These are phyloP conservation scores for Ptyas mucosa DNA, from an alignment of 2,113 vertebrate genomes.

Conservation along the genomic window DNA sequence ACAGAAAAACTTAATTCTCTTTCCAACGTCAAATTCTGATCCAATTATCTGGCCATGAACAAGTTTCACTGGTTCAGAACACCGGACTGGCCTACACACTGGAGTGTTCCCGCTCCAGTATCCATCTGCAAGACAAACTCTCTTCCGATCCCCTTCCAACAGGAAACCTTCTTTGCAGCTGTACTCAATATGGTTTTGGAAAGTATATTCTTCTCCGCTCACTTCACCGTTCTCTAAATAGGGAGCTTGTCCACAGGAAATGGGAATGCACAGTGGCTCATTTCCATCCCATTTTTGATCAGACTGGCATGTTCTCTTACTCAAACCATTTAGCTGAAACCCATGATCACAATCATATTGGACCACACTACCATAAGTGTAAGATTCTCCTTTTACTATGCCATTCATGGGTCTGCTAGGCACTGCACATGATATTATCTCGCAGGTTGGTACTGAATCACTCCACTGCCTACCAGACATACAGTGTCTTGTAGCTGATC, in stretches of 20 bases:
- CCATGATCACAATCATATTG: conserved; percentile 82
- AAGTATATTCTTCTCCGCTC: conserved; percentile 75
- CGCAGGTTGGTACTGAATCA: conserved; percentile 74
- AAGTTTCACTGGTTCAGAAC: conserved; percentile 68
- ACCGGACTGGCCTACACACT: conserved; percentile 74
- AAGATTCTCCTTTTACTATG: conserved; percentile 69
- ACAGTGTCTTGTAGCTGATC: conserved; percentile 78
- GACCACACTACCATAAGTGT: conserved; percentile 71
- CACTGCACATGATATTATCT: conserved; percentile 70
- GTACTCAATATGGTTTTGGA: conserved; percentile 72
- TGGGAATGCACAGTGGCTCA: conserved; percentile 79
- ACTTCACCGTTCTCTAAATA: conserved; percentile 69
- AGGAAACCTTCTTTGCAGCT: conserved; percentile 80
- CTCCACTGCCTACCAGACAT: conserved; percentile 84
- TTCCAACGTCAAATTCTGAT: conserved; percentile 76
- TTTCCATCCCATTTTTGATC: conserved; percentile 79
- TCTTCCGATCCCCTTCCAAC: conserved; percentile 73
- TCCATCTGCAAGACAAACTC: conserved; percentile 82
- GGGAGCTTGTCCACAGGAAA: conserved; percentile 80
- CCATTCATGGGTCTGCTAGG: conserved; percentile 76
- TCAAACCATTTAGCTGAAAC: conserved; percentile 76
- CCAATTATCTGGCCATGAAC: conserved; percentile 72
- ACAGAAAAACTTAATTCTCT: conserved; percentile 80
- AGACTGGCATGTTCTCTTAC: conserved; percentile 77
- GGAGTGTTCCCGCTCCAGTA: conserved; percentile 82